These are phyloP conservation scores for Phytoseiulus persimilis DNA, from an alignment of 2,888 invertebrate genomes.

Conservation along the genomic window DNA sequence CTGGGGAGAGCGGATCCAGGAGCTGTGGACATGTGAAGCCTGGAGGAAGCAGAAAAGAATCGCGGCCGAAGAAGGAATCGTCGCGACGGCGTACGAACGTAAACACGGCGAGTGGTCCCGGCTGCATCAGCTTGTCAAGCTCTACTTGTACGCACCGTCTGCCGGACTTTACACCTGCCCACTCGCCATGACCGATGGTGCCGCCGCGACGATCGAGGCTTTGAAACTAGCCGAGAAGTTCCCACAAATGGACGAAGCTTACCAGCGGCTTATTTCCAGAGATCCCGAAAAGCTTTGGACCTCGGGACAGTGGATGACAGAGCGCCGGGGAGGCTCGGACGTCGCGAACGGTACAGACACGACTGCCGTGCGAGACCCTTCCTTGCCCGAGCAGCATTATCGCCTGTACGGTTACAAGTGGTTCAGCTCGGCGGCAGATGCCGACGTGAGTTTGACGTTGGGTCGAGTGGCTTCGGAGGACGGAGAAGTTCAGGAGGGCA, in stretches of 20 bases:
- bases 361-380: slow-evolving; percentile 48
- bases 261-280: slow-evolving; percentile 50
- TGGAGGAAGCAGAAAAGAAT: slow-evolving; percentile 55
- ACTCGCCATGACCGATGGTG: slow-evolving; percentile 58
- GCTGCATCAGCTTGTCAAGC: slow-evolving; percentile 54
- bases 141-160: slow-evolving; percentile 54
- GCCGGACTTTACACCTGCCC: slow-evolving; percentile 57
- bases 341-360: slow-evolving; percentile 56
- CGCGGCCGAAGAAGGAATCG: slow-evolving; percentile 55
- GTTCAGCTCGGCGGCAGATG: slow-evolving; percentile 57
- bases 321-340: slow-evolving; percentile 56
- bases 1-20: slow-evolving; percentile 55
- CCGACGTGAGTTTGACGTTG: slow-evolving; percentile 56
- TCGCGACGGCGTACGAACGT: slow-evolving; percentile 54
- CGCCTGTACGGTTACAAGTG: slow-evolving; percentile 56
- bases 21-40: slow-evolving; percentile 54
- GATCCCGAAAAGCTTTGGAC: slow-evolving; percentile 55
- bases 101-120: slow-evolving; percentile 49
- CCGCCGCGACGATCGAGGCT: slow-evolving; percentile 54
- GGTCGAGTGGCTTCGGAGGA: slow-evolving; percentile 52
- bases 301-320: slow-evolving; percentile 60
- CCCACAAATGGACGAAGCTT: slow-evolving; percentile 45
- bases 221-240: neutral
- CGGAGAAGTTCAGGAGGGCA: slow-evolving; percentile 47
- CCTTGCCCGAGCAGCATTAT: slow-evolving; percentile 49